Evolutionary conservation across 2,797 vertebrate genomes (phyloP).

Genomic region (Bradypodion pumilum): DNA sequence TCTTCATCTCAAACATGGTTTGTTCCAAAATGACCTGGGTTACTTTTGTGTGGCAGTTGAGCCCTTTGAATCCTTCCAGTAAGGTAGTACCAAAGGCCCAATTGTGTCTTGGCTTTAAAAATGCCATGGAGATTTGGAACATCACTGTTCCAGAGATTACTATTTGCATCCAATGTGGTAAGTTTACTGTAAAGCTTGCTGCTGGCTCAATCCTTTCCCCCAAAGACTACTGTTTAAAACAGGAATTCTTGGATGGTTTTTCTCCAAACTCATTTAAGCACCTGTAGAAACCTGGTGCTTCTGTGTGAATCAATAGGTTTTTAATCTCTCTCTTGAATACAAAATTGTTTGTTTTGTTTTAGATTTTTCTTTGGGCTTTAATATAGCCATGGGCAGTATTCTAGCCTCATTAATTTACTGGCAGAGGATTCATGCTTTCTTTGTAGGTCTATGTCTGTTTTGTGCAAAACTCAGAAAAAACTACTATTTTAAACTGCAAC

Average conservation of each 20-base stretch:
- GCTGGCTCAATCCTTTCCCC: not conserved
- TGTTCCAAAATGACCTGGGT: not conserved
- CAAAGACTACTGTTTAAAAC: not conserved
- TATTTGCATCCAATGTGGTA: accelerated
- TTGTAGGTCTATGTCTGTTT: too few relatives aligned
- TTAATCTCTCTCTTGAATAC: not conserved
- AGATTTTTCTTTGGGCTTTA: not conserved
- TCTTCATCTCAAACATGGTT: not conserved
- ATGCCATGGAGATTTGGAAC: too few relatives aligned
- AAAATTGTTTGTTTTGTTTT: accelerated
- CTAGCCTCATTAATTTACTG: not conserved
- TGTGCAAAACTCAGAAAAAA: too few relatives aligned
- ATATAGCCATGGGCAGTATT: not conserved
- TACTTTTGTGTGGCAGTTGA: not conserved
- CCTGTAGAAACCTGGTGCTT: not conserved
- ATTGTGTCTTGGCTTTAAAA: too few relatives aligned
- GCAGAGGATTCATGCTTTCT: not conserved
- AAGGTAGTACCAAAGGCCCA: too few relatives aligned
- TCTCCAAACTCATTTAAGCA: not conserved
- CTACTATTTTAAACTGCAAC: too few relatives aligned
- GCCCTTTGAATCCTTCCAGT: not conserved
- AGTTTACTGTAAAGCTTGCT: not conserved
- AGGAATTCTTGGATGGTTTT: not conserved
- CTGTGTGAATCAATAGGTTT: not conserved
- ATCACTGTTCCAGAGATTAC: too few relatives aligned